These are phyloP conservation scores for Barnardius zonarius DNA, from an alignment of 2,113 vertebrate species.

Conservation along the genomic window DNA sequence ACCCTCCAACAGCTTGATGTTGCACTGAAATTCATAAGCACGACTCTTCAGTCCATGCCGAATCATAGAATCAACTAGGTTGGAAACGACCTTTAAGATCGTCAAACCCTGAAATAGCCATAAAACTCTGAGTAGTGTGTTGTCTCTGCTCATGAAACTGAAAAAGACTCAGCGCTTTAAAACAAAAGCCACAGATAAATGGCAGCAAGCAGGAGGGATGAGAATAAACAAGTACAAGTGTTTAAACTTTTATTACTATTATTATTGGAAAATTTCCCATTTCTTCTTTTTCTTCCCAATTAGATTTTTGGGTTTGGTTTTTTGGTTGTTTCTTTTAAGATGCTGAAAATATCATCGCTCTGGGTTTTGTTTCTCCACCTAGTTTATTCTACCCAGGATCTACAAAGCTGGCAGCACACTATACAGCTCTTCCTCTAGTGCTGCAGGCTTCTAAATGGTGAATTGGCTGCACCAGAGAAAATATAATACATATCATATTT, in stretches of 20 bases:
- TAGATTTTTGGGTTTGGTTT: background rate
- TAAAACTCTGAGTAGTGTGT: background rate
- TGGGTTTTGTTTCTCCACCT: background rate
- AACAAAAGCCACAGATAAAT: background rate
- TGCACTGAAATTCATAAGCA: background rate
- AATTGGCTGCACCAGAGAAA: background rate
- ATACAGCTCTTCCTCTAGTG: background rate
- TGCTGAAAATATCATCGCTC: background rate
- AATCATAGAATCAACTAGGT: background rate
- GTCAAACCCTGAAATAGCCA: background rate
- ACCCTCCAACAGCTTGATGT: background rate
- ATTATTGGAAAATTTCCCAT: background rate
- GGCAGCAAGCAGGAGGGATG: background rate
- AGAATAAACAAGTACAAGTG: background rate
- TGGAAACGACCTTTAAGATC: background rate
- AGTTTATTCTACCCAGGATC: background rate
- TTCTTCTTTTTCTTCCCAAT: background rate
- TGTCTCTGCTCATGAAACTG: background rate
- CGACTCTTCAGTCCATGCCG: rapidly evolving
- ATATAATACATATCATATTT: background rate
- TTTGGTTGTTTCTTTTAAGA: background rate
- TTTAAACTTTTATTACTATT: background rate
- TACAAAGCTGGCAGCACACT: background rate
- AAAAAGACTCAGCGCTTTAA: background rate
- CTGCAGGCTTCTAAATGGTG: background rate